Evolutionary conservation across 2,113 vertebrate species (phyloP), one percentile per base, ranked within the genome.

Genomic region (Pterophyllum scalare): DNA sequence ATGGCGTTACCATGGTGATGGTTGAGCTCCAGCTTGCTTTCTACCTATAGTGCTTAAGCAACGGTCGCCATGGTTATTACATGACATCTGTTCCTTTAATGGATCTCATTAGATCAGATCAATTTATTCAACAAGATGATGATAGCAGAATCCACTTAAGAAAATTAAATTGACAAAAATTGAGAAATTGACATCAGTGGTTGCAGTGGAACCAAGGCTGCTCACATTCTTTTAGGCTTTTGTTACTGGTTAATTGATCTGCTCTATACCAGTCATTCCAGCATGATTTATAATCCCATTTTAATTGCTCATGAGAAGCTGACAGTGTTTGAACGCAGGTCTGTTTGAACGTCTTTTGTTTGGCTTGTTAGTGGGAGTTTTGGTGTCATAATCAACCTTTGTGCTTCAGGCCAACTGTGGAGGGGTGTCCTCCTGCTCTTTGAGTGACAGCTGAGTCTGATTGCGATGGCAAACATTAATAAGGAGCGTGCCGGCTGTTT

Each of bases 1-100:
- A 91, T 87, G 89, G 81, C 84, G 94, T 94, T 94, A 88, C 93
- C 91, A 95, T 94, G 91, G 94, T 83, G 90, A 95, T 90, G 90
- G 90, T 86, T 85, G 88, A 90, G 90, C 88, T 91, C 80, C 86
- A 90, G 77, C 77, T 86, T 70, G 80, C 60, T 28, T 82, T 91
- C 87, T 88, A 91, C 91, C 91, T 93, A 90, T 93, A 93, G 91
- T 88, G 56, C 89, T 91, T 91, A 81, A 90, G 91, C 89, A 93
- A 93, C 90, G 75, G 90, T 92, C 87, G 77, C 92, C 91, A 94
- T 93, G 90, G 88, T 88, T 92, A 88, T 92, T 65, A 31, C 85
- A 65, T 86, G 80, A 90, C 92, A 93, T 94, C 86, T 91, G 87
- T 84, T 92, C 64, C 26, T 89, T 91, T 89, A 92, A 92, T 89